phyloP scores from a whole-genome alignment of 2,888 invertebrate species.

The Chrysina gloriosa region DNA sequence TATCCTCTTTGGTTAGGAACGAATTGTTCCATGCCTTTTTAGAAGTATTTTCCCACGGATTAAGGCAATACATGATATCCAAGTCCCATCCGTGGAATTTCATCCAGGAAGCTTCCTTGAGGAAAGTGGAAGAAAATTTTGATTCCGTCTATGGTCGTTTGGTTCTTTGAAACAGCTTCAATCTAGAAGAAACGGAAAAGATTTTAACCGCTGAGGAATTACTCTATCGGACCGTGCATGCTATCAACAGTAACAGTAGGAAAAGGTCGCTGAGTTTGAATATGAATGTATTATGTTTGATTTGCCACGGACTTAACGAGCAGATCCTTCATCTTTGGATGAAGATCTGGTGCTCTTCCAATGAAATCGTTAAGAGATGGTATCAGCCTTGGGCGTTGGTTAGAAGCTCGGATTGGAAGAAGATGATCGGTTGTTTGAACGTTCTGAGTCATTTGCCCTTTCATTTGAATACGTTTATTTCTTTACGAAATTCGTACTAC shows the following conservation, averaged over 20 bases:
- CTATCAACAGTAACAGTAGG: neutral
- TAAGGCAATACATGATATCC: neutral
- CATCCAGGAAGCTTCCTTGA: conserved; percentile 21
- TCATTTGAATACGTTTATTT: conserved; percentile 22
- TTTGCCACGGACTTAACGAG: conserved; percentile 36
- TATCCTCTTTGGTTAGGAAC: conserved; percentile 18
- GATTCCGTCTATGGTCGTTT: conserved; percentile 27
- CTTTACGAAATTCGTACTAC: no score
- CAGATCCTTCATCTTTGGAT: conserved; percentile 35
- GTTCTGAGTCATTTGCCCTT: conserved; percentile 21
- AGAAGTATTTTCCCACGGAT: conserved; percentile 14
- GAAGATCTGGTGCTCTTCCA: conserved; percentile 27
- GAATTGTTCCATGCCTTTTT: conserved; percentile 21
- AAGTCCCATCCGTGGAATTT: conserved; percentile 36
- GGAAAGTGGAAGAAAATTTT: conserved; percentile 20
- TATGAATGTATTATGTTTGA: conserved; percentile 16
- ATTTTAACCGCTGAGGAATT: conserved; percentile 29
- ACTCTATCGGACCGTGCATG: conserved; percentile 15
- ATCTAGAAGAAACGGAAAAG: conserved; percentile 32
- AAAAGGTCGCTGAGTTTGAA: neutral
- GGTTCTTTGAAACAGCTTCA: conserved; percentile 33
- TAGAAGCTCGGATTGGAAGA: conserved; percentile 1
- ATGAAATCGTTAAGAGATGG: conserved; percentile 23
- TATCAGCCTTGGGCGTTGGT: conserved; percentile 34
- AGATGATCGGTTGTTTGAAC: conserved; percentile 15